These are phyloP conservation scores for Hydropsyche tenuis DNA, from an alignment of 1,140 invertebrate species.

Conservation along the genomic window DNA sequence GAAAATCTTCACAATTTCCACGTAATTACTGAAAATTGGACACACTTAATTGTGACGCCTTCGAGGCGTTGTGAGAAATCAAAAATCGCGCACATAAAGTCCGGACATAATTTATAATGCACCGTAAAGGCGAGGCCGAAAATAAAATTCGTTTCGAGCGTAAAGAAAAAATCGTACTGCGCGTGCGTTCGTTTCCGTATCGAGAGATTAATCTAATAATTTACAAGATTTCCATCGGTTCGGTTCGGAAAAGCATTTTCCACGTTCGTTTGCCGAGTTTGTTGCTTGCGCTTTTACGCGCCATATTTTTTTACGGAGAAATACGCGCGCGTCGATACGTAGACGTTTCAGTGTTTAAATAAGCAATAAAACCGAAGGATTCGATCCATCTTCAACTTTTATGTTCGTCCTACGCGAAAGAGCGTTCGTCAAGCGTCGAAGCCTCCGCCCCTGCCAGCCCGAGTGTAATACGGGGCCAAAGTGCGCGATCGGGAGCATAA, in stretches of 20 bases:
- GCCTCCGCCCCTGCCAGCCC: slow-evolving; percentile 6
- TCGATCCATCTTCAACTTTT: slow-evolving; percentile 34
- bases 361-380: slow-evolving; percentile 19
- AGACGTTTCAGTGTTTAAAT: slow-evolving; percentile 20
- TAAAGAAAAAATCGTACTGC: neutral
- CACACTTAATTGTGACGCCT: too few species aligned
- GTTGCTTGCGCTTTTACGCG: neutral
- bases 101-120: too few species aligned
- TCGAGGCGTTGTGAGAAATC: too few species aligned
- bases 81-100: too few species aligned
- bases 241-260: neutral
- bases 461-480: slow-evolving; percentile 23
- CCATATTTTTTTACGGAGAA: slow-evolving; percentile 10
- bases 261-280: neutral
- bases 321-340: neutral
- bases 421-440: neutral
- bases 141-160: neutral
- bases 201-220: slow-evolving; percentile 13
- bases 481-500: slow-evolving; percentile 35
- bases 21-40: too few species aligned
- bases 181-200: neutral
- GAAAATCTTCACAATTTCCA: too few species aligned
- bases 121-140: neutral
- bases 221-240: slow-evolving; percentile 6
- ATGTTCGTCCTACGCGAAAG: slow-evolving; percentile 22